Evolutionary conservation across 2,888 invertebrate genomes (phyloP).

Genomic region (Patella depressa): DNA sequence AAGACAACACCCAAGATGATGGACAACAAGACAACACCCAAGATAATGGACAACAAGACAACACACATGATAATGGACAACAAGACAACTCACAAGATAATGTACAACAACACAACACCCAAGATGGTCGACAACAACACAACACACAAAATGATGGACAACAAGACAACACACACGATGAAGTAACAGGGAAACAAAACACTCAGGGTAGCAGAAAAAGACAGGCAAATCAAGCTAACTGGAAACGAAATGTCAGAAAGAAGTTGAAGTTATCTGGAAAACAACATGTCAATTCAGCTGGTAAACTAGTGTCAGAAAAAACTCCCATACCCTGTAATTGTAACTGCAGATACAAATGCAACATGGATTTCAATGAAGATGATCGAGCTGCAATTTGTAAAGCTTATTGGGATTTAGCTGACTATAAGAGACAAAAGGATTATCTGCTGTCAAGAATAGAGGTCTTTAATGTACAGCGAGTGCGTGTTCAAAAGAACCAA

Average conservation of each 20-base stretch:
- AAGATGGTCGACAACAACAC: too few species aligned
- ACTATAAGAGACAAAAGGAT: background rate
- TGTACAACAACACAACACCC: too few species aligned
- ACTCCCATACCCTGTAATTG: background rate
- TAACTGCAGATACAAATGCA: background rate
- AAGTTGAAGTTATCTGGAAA: background rate
- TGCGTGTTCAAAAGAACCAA: background rate
- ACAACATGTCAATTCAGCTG: background rate
- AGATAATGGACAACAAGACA: too few species aligned
- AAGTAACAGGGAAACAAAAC: background rate
- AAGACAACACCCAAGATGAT: too few species aligned
- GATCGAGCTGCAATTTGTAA: background rate
- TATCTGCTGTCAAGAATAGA: background rate
- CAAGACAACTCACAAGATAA: too few species aligned
- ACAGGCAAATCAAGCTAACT: background rate
- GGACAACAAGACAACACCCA: too few species aligned
- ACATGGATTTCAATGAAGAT: background rate
- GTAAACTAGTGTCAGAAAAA: background rate
- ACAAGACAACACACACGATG: too few species aligned
- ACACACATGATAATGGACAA: too few species aligned
- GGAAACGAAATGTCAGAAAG: background rate
- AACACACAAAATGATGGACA: too few species aligned
- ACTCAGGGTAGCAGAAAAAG: background rate
- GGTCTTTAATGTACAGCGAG: background rate
- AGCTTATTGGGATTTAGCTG: background rate